Evolutionary conservation across 2,113 vertebrate species (phyloP).

Genomic region (Hippocampus barbouri): DNA sequence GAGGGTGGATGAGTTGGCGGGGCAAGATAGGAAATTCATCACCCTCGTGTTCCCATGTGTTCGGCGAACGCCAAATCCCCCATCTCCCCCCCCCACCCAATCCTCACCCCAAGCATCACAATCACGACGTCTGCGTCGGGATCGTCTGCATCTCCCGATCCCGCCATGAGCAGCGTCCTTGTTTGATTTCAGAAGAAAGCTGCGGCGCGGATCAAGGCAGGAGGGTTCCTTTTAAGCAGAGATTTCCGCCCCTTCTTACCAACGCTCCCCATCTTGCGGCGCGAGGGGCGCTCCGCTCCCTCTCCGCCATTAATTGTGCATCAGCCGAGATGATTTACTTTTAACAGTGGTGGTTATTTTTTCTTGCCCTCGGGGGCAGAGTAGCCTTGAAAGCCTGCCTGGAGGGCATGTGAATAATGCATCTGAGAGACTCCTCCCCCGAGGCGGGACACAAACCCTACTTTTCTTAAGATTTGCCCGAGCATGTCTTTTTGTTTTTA

Average conservation of each 20-base stretch:
- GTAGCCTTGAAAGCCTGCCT: slow-evolving; percentile 99
- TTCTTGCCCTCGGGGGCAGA: slow-evolving; percentile 90
- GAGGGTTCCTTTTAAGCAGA: slow-evolving; percentile 82
- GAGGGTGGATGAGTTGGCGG: slow-evolving; percentile 6
- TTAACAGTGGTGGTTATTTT: slow-evolving; percentile 98
- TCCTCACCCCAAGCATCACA: background rate
- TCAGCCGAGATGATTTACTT: slow-evolving; percentile 99
- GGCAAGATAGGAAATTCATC: slow-evolving; percentile 11
- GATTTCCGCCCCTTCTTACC: slow-evolving; percentile 75
- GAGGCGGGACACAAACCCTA: slow-evolving; percentile 89
- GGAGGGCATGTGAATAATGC: slow-evolving; percentile 99
- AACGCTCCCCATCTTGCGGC: slow-evolving; percentile 30
- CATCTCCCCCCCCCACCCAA: too few species aligned
- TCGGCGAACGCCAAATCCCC: background rate
- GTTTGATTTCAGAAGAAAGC: slow-evolving; percentile 66
- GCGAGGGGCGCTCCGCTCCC: slow-evolving; percentile 57
- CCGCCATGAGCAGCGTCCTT: slow-evolving; percentile 72
- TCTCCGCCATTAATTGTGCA: slow-evolving; percentile 94
- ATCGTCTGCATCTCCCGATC: slow-evolving; percentile 25
- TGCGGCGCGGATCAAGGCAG: slow-evolving; percentile 73
- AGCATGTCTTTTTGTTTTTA: slow-evolving; percentile 95
- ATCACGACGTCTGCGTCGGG: slow-evolving; percentile 8
- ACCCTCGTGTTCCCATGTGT: slow-evolving; percentile 4
- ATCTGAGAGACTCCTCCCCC: slow-evolving; percentile 96
- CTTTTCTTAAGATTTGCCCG: slow-evolving; percentile 92